A percentile compares a stretch with the other conserved stretches of the same genome.
Evolutionary conservation across 2,113 vertebrate species (phyloP).

Genomic region (Poeciliopsis occidentalis): DNA sequence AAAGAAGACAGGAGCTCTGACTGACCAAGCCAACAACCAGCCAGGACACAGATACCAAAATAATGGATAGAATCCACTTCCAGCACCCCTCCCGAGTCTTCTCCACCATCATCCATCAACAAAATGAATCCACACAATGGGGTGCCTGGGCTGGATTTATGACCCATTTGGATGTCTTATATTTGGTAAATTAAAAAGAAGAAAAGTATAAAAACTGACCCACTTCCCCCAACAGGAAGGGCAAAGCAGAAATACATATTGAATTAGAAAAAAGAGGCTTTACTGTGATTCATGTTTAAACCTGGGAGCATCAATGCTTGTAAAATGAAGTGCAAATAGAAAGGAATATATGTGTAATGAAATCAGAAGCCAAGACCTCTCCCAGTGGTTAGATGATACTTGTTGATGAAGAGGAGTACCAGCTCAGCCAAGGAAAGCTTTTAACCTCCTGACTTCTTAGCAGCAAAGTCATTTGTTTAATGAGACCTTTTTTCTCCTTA

Average conservation of each 20-base stretch:
- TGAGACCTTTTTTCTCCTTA: constrained; percentile 59
- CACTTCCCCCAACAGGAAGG: not conserved
- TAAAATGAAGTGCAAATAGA: constrained; percentile 44
- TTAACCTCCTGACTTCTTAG: constrained; percentile 52
- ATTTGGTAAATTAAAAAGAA: constrained; percentile 50
- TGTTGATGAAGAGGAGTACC: constrained; percentile 45
- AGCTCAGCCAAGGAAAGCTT: constrained; percentile 51
- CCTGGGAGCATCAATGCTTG: constrained; percentile 5
- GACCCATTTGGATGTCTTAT: constrained; percentile 37
- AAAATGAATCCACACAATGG: constrained; percentile 65
- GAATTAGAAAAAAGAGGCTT: constrained; percentile 35
- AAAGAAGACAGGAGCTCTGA: constrained; percentile 48
- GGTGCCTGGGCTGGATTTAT: constrained; percentile 53
- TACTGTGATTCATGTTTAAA: constrained; percentile 20
- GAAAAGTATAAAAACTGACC: constrained; percentile 39
- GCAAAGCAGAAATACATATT: constrained; percentile 20
- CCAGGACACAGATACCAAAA: constrained; percentile 64
- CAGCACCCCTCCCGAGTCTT: constrained; percentile 65
- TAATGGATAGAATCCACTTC: constrained; percentile 66
- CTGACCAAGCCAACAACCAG: constrained; percentile 75
- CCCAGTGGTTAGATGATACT: constrained; percentile 43
- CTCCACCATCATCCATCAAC: constrained; percentile 64
- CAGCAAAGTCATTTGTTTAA: constrained; percentile 66
- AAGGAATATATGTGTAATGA: constrained; percentile 53
- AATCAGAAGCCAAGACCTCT: constrained; percentile 40